Conservation (phyloP, 2,888 invertebrate species). For the Nesidiocoris tenuis region DNA sequence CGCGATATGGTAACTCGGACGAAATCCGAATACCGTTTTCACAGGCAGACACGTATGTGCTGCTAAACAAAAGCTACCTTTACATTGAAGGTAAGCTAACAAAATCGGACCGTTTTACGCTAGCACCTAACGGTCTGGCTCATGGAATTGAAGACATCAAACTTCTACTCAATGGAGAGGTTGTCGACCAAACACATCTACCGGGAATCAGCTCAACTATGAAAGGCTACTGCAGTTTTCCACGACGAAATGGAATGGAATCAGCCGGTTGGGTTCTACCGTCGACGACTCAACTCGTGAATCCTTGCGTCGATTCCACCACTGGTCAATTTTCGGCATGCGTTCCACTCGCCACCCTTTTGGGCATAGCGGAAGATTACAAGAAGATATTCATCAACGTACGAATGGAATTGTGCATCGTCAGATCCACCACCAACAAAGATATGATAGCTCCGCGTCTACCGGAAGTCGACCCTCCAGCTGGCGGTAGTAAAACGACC, state of each 20-base stretch:
- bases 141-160: conserved; percentile 40
- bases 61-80: conserved; percentile 51
- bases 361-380: conserved; percentile 50
- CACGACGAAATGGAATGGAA: neutral
- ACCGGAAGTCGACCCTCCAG: neutral
- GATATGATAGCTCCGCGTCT: neutral
- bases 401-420: conserved; percentile 28
- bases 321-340: conserved; percentile 38
- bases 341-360: conserved; percentile 45
- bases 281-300: neutral
- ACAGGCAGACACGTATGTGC: conserved; percentile 51
- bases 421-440: conserved; percentile 34
- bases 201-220: conserved; percentile 39
- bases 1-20: conserved; percentile 52
- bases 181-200: conserved; percentile 31
- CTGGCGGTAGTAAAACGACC: conserved; percentile 5
- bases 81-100: conserved; percentile 44
- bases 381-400: conserved; percentile 44
- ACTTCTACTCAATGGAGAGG: conserved; percentile 39
- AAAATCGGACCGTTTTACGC: conserved; percentile 24
- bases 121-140: conserved; percentile 38
- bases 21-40: conserved; percentile 53
- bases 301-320: neutral
- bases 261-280: conserved; percentile 14
- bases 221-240: conserved; percentile 26